These are phyloP conservation scores for Falco rusticolus DNA, from an alignment of 2,797 vertebrate genomes.

Conservation along the genomic window DNA sequence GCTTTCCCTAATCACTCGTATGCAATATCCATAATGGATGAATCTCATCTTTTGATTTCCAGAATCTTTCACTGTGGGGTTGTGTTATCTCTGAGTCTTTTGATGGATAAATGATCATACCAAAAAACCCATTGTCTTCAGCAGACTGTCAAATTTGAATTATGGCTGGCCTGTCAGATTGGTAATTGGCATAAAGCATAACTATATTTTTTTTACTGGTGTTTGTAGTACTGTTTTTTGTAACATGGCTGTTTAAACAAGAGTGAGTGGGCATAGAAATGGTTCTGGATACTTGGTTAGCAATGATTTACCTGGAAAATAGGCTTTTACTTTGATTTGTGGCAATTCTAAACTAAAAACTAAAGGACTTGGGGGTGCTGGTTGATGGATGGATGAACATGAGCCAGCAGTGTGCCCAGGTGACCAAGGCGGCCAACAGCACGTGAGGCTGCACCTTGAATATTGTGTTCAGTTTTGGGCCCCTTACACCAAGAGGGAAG, in stretches of 20 bases:
- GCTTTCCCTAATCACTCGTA: neutral
- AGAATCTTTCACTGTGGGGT: neutral
- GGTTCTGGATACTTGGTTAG: neutral
- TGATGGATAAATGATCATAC: neutral
- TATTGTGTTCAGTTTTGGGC: too few relatives aligned
- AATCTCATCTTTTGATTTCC: neutral
- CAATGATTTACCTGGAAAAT: neutral
- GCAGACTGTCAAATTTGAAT: neutral
- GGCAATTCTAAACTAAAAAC: neutral
- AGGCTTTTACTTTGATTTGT: neutral
- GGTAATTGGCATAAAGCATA: neutral
- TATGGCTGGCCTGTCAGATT: neutral
- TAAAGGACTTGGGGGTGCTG: too few relatives aligned
- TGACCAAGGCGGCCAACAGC: too few relatives aligned
- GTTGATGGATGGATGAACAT: too few relatives aligned
- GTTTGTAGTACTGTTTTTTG: neutral
- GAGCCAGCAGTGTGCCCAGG: too few relatives aligned
- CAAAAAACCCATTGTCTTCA: neutral
- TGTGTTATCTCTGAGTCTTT: neutral
- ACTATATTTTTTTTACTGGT: neutral
- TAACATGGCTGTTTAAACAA: neutral
- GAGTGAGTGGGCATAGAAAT: neutral
- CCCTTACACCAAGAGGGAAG: too few relatives aligned
- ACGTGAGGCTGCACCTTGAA: too few relatives aligned
- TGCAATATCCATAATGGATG: neutral